These are phyloP conservation scores for Margaritifera margaritifera DNA, from an alignment of 2,888 invertebrate species.

Conservation along the genomic window DNA sequence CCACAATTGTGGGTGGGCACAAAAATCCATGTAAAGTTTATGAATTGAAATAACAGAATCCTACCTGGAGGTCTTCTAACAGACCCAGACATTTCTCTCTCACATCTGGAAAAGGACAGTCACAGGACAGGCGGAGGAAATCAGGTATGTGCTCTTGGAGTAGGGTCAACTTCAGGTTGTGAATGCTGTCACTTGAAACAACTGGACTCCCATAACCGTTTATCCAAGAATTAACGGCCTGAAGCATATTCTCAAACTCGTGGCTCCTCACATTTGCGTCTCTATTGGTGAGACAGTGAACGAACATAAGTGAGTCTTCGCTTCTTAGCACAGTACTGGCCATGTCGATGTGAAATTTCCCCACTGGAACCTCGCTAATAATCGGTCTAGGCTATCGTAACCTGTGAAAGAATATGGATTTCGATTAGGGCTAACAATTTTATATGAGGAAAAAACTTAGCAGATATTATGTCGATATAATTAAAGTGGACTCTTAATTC, in stretches of 20 bases:
- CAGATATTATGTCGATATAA: no score
- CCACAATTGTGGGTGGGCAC: no score
- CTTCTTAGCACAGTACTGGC: slow-evolving; percentile 4
- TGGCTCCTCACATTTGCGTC: slow-evolving; percentile 26
- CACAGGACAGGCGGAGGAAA: slow-evolving; percentile 77
- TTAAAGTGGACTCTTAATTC: no score
- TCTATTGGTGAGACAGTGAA: slow-evolving; percentile 31
- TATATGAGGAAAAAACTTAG: no score
- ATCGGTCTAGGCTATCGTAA: no score
- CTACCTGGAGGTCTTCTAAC: slow-evolving; percentile 77
- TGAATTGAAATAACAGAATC: background rate
- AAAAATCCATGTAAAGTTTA: no score
- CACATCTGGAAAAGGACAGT: slow-evolving; percentile 78
- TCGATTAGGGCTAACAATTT: no score
- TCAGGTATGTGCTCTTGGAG: slow-evolving; percentile 76
- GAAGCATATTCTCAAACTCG: slow-evolving; percentile 23
- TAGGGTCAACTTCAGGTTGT: slow-evolving; percentile 74
- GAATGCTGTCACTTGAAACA: slow-evolving; percentile 16
- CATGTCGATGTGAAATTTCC: no score
- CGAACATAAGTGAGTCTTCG: slow-evolving; percentile 39
- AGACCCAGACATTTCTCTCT: slow-evolving; percentile 77
- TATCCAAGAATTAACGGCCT: slow-evolving; percentile 35
- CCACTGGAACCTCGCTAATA: no score
- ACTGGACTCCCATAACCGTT: slow-evolving; percentile 47
- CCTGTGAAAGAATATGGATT: no score